phyloP scores from a whole-genome alignment of 2,113 vertebrate species.

The Ptilorrhoa leucosticta region DNA sequence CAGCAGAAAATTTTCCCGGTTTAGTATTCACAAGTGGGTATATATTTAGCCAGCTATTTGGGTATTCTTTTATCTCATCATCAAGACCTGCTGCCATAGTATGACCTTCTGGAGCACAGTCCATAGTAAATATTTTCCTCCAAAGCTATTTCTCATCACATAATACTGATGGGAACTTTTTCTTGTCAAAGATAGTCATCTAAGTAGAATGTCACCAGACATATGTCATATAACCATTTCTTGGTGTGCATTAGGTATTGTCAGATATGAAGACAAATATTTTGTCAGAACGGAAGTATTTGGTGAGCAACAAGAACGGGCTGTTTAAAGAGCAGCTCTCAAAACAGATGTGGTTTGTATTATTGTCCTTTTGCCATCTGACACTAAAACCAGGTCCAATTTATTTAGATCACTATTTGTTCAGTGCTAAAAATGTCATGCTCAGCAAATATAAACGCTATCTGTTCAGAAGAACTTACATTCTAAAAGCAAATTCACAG shows the following conservation, averaged over 20 bases:
- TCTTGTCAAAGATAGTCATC: background rate
- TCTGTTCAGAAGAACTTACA: background rate
- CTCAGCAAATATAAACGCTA: background rate
- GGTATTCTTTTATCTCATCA: background rate
- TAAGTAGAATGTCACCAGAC: background rate
- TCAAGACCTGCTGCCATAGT: background rate
- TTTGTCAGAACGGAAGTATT: background rate
- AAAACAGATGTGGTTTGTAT: background rate
- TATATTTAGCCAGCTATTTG: background rate
- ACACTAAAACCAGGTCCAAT: background rate
- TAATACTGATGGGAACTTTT: background rate
- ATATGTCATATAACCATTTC: background rate
- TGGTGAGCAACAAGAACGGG: background rate
- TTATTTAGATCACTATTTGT: background rate
- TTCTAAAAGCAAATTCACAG: background rate
- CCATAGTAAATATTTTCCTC: background rate
- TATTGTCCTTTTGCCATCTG: background rate
- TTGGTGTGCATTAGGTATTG: background rate
- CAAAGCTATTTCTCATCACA: background rate
- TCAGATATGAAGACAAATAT: background rate
- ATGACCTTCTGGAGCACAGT: background rate
- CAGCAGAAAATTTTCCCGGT: background rate
- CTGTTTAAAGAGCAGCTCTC: background rate
- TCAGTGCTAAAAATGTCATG: background rate
- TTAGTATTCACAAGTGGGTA: background rate